Base-by-base conservation (phyloP, 1,140 invertebrate genomes). In the Gryon sp. region DNA sequence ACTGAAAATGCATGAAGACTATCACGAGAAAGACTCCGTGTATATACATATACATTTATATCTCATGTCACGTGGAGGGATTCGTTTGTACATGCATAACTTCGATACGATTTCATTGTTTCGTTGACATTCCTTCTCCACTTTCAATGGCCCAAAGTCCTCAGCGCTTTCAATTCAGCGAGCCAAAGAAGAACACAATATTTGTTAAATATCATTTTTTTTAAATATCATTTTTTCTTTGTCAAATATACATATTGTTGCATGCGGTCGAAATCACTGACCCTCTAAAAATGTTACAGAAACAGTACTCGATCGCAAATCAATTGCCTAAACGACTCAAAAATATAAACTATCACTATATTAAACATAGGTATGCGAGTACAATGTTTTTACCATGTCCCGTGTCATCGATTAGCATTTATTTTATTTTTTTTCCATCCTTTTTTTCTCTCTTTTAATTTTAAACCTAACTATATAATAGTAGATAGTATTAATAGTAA, bases 51-150 rank as follows among this genome's bases (percentile, higher is more conserved):
- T 80, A 80, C 82, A 82, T 84, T 75, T 81, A 82, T 82, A 78
- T 84, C 86, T 86, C 82, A 74, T 83, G 84, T 88, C 85, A 87
- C 81, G 87, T 89, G 87, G 87, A 89, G 86, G 87, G 87, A 89
- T 81, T 88, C 83, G 83, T 88, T 89, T 88, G 86, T 89, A 88
- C 87, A 89, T 87, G 83, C 85, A 84, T 84, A 84, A 84, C 70
- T 89, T 87, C 85, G 83, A 85, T 84, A 85, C 82, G 82, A 77
- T 82, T 87, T 87, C 86, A 85, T 87, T 88, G 84, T 85, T 89
- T 87, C 80, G 82, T 87, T 87, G 78, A 79, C 74, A 75, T 83
- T 79, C 73, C 68, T 82, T 81, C 62, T 78, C 77, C 63, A 79
- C 66, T 62, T 84, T 84, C 78, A 48, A 81, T 65, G 70, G 80